Evolutionary conservation across 1,140 invertebrate genomes (phyloP), one percentile per base, ranked within the genome.

Genomic region (Leptinotarsa texana): DNA sequence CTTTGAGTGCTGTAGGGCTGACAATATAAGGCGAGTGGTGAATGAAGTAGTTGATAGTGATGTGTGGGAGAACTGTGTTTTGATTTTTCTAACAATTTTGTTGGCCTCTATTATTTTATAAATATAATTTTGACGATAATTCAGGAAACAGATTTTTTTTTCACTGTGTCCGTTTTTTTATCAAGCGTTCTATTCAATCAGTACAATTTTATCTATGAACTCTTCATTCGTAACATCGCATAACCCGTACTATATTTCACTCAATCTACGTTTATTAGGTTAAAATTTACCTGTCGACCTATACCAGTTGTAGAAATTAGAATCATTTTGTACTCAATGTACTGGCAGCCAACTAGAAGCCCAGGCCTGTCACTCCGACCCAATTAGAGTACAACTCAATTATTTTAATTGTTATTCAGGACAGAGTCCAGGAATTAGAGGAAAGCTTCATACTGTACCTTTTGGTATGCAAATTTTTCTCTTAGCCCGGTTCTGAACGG

Each of bases 371-470:
- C 51, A 18, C 51, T 57, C 51, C 5, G n/a, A 18, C 17, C 51
- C 51, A 57, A 57, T 57, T 57, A 57, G 15, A 18, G n/a, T 57
- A 57, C 51, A 57, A 57, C n/a, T 57, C 51, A 57, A 57, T 57
- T 57, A 57, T 57, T 57, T 57, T 6, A 15, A 57, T 57, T 57
- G 51, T 57, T 57, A 57, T 57, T 57, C 51, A 17, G 51, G 15
- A 57, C 15, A 18, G 51, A 15, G 51, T 18, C 51, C 51, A n/a
- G 51, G 17, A 57, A 57, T 6, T 18, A 15, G 51, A 17, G 51
- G 17, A 57, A 57, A 57, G 51, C 51, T 57, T 57, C 51, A 18
- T 57, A n/a, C n/a, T 15, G n/a, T 57, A 18, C 5, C 17, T 57
- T 57, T 57, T 18, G 51, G n/a, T 18, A 57, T 57, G 51, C 17